Evolutionary conservation across 2,797 vertebrate genomes (phyloP).

Genomic region (Miichthys miiuy): DNA sequence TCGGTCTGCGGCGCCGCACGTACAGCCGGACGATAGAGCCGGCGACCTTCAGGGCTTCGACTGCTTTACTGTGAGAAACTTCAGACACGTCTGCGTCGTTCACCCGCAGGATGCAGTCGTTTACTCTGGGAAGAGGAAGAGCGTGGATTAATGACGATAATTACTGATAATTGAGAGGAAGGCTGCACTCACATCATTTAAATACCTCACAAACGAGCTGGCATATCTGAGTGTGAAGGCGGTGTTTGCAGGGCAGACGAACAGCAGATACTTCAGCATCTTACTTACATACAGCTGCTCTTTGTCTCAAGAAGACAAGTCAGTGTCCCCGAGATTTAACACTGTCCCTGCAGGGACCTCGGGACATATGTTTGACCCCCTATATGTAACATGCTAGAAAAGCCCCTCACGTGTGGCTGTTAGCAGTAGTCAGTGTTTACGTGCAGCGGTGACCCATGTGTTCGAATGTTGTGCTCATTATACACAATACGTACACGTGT

Average conservation of each 20-base stretch:
- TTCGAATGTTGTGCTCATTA: not conserved
- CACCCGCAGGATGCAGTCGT: slow-evolving; percentile 96
- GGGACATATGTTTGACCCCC: too few relatives aligned
- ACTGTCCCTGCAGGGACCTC: too few relatives aligned
- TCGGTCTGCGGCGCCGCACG: slow-evolving; percentile 93
- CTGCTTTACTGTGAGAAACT: slow-evolving; percentile 95
- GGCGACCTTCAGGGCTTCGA: slow-evolving; percentile 95
- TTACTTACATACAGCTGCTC: too few relatives aligned
- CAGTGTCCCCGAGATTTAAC: too few relatives aligned
- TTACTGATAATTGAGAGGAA: not conserved
- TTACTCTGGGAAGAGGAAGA: slow-evolving; percentile 86
- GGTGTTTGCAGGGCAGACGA: not conserved
- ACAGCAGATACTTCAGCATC: too few relatives aligned
- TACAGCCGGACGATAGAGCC: slow-evolving; percentile 95
- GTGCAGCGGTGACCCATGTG: slow-evolving; percentile 12
- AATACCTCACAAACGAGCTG: not conserved
- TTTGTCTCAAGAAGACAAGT: too few relatives aligned
- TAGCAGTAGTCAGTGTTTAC: slow-evolving; percentile 22
- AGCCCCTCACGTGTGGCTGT: not conserved
- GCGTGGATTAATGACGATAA: not conserved
- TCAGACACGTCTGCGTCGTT: slow-evolving; percentile 95
- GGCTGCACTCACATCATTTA: not conserved
- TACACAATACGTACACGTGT: not conserved
- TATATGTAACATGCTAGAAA: too few relatives aligned
- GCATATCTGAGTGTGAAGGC: too few relatives aligned